Percentiles rank a stretch among this genome's conserved stretches.
Evolutionary conservation across 2,113 vertebrate species (phyloP).

Genomic region (Heloderma charlesbogerti): DNA sequence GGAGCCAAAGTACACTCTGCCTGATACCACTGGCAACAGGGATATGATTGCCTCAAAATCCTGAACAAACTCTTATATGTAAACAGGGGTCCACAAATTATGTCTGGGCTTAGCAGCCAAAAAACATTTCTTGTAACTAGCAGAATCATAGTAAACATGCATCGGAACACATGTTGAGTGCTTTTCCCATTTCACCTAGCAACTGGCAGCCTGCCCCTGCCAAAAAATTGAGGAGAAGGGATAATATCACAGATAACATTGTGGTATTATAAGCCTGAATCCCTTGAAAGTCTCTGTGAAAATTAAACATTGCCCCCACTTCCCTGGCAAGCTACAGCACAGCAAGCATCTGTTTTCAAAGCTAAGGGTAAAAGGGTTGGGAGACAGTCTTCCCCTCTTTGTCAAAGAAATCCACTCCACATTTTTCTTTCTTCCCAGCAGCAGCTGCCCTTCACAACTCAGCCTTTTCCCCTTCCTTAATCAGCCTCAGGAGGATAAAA

Average conservation of each 20-base stretch:
- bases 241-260: not conserved
- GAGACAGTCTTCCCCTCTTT: not conserved
- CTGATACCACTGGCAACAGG: not conserved
- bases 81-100: not conserved
- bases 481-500: too few relatives aligned
- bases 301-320: not conserved
- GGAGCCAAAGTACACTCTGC: not conserved
- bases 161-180: not conserved
- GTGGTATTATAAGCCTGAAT: not conserved
- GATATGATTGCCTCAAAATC: not conserved
- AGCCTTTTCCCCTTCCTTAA: not conserved
- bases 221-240: not conserved
- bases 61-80: not conserved
- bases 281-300: not conserved
- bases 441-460: not conserved
- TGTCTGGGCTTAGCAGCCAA: not conserved
- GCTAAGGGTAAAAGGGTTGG: not conserved
- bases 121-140: not conserved
- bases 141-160: not conserved
- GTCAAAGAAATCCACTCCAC: not conserved
- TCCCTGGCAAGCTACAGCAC: not conserved
- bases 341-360: not conserved
- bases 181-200: not conserved
- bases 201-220: not conserved
- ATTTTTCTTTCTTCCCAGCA: not conserved